Evolutionary conservation across 1,140 invertebrate species (phyloP), one percentile per base, ranked within the genome.

Genomic region (Cylas formicarius): DNA sequence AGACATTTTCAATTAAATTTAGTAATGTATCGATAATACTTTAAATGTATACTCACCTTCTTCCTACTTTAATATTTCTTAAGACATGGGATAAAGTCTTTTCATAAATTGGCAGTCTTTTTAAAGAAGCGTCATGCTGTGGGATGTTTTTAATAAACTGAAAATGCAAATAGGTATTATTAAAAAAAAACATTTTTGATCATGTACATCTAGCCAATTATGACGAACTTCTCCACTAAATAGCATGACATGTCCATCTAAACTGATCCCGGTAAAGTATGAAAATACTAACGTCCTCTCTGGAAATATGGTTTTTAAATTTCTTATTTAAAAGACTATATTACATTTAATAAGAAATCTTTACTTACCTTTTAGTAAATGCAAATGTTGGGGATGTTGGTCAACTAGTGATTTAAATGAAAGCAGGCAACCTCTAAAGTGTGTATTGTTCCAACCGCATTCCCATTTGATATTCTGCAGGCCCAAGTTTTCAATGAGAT

Each of bases 191-290:
- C 8, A 51, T 13, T 19, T 37, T 26, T 35, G 11, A 17, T 13
- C 44, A 67, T 75, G 77, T 72, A 87, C 82, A 68, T 90, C 86
- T 31, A 91, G 70, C 90, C 90, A 93, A 68, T 90, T 89, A 58
- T 88, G 80, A 39, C 88, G 70, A 17, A 93, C 89, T 77, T 93
- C 90, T 9, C 86, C 88, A 48, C 84, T 90, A 64, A 86, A 90
- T 0, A 95, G 73, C 71, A 85, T 84, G 13, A 95, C 79, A 59
- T 87, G 80, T 2, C 90, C 90, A 58, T 92, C 84, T 24, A 92
- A 71, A 62, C 81, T 87, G 4, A 94, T 82, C 10, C 90, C 90
- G 16, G 89, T 91, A 55, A 90, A 85, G 58, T 81, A 82, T 1
- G 86, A 87, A 72, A 94, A 84, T 1, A 90, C 81, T 22, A 94